These are phyloP conservation scores for Catalaphyllia jardinei DNA, from an alignment of 64 coral and sea anemone genomes.

Conservation along the genomic window DNA sequence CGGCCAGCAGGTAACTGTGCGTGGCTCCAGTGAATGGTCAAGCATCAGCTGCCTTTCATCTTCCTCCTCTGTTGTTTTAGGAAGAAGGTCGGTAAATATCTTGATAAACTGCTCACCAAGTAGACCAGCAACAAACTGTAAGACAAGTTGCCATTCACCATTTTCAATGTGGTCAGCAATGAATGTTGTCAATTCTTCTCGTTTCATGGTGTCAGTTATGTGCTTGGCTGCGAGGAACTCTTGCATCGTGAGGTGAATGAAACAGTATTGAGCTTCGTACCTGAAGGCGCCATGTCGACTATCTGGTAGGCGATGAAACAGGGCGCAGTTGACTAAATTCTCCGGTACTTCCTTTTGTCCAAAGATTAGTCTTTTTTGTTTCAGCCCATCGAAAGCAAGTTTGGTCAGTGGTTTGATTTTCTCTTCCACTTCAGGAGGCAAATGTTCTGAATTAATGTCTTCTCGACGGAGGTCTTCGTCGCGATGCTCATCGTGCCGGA, in stretches of 20 bases:
- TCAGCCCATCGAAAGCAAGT: slow-evolving; percentile 41
- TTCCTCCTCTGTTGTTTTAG: neutral
- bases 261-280: slow-evolving; percentile 33
- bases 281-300: neutral
- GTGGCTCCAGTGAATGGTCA: neutral
- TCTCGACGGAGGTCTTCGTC: too few relatives aligned
- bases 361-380: slow-evolving; percentile 28
- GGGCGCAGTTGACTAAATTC: slow-evolving; percentile 26
- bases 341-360: neutral
- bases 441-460: neutral
- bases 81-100: neutral
- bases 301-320: slow-evolving; percentile 58
- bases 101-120: neutral
- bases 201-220: slow-evolving; percentile 13
- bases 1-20: slow-evolving; percentile 4
- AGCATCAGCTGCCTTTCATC: neutral
- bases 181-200: slow-evolving; percentile 2
- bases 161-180: neutral
- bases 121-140: slow-evolving; percentile 56
- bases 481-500: neutral
- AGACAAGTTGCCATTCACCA: slow-evolving; percentile 48
- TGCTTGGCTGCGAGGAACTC: slow-evolving; percentile 66
- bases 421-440: neutral
- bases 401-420: slow-evolving; percentile 7
- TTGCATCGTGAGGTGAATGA: slow-evolving; percentile 66